phyloP scores from a whole-genome alignment of 2,113 vertebrate genomes.

The Coreoperca whiteheadi region DNA sequence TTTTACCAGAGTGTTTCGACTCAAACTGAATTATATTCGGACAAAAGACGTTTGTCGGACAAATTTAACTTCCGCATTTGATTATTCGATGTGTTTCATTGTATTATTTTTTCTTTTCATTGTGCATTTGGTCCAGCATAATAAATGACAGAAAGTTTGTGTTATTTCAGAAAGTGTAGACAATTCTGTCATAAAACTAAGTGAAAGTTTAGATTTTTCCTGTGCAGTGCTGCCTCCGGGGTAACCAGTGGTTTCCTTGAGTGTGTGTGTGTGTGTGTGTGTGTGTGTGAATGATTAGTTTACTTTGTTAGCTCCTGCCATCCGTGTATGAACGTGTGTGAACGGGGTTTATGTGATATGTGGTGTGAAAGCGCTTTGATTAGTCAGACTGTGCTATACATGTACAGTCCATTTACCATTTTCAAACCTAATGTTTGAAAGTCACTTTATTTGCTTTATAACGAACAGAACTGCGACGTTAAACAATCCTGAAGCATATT shows the following conservation, averaged over 20 bases:
- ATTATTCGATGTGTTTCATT: not conserved
- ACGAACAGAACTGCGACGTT: not conserved
- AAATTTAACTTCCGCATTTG: not conserved
- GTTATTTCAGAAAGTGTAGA: not conserved
- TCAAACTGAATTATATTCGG: not conserved
- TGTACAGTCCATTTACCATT: too few species aligned
- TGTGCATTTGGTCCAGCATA: not conserved
- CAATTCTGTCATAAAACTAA: not conserved
- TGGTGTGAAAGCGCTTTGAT: too few species aligned
- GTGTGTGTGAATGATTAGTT: too few species aligned
- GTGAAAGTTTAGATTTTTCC: not conserved
- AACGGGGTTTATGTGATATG: too few species aligned
- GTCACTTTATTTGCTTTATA: not conserved
- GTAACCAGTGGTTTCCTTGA: not conserved
- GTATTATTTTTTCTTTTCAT: not conserved
- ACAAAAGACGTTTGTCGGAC: not conserved
- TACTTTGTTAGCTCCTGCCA: too few species aligned
- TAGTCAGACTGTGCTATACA: too few species aligned
- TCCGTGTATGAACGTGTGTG: too few species aligned
- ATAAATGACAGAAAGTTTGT: not conserved
- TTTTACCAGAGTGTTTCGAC: slow-evolving; percentile 22
- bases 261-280: too few species aligned
- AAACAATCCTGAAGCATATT: not conserved
- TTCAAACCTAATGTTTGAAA: too few species aligned
- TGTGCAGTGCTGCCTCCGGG: not conserved